Conservation (phyloP, 2,113 vertebrate species). For the Hypocryptadius cinnamomeus region DNA sequence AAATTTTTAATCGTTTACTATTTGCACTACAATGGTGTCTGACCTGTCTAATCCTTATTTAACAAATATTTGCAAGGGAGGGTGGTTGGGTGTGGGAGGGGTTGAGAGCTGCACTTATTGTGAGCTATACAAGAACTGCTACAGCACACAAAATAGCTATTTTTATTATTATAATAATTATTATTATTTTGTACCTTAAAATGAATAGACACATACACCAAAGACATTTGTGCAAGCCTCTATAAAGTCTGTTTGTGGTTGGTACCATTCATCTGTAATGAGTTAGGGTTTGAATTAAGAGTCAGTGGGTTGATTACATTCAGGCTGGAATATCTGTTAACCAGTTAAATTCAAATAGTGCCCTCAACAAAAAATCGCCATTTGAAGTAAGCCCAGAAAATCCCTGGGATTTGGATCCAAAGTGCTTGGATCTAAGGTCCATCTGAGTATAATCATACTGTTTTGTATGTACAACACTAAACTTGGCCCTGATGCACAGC, state of each 20-base stretch:
- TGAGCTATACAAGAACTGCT: constrained; percentile 80
- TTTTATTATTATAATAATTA: constrained; percentile 80
- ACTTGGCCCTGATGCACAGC: constrained; percentile 53
- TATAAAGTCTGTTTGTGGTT: constrained; percentile 75
- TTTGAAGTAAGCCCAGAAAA: background rate
- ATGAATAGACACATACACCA: constrained; percentile 84
- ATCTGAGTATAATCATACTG: background rate
- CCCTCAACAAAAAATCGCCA: constrained; percentile 16
- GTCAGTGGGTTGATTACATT: constrained; percentile 53
- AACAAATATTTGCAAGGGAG: constrained; percentile 82
- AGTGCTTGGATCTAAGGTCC: background rate
- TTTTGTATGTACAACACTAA: constrained; percentile 41
- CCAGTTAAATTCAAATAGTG: constrained; percentile 26
- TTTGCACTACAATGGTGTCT: constrained; percentile 97
- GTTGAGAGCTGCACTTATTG: constrained; percentile 84
- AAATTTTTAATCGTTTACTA: constrained; percentile 83
- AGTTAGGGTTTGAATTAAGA: constrained; percentile 66
- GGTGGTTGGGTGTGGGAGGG: constrained; percentile 72
- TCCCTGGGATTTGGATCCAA: background rate
- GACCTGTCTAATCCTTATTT: constrained; percentile 87
- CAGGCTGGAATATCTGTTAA: constrained; percentile 55
- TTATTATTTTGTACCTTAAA: constrained; percentile 83
- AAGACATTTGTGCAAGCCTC: constrained; percentile 83
- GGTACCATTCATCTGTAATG: constrained; percentile 60
- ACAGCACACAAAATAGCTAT: constrained; percentile 83